A percentile compares a stretch with the other conserved stretches of the same genome.
These are phyloP conservation scores for Latrodectus geometricus DNA, from an alignment of 1,140 invertebrate genomes.

Conservation along the genomic window DNA sequence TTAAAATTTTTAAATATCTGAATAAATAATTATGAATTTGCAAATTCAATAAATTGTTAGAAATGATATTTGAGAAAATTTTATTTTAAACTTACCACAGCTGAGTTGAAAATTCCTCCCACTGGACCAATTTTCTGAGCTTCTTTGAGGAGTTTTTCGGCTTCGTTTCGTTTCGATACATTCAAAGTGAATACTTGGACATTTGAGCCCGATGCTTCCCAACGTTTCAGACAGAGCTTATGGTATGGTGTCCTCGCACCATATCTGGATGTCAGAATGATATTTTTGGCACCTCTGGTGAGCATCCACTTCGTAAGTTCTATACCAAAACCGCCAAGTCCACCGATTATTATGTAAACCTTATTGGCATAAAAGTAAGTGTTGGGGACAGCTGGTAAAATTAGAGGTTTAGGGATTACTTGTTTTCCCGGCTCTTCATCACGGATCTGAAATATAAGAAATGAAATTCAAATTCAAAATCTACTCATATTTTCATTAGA, in stretches of 20 bases:
- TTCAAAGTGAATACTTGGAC: conserved; percentile 80
- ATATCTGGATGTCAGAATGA: conserved; percentile 73
- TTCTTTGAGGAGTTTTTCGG: conserved; percentile 78
- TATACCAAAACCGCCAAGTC: conserved; percentile 74
- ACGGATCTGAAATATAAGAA: conserved; percentile 48
- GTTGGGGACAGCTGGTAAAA: conserved; percentile 67
- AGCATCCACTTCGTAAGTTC: conserved; percentile 74
- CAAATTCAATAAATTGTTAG: too few species aligned
- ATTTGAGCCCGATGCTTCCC: conserved; percentile 79
- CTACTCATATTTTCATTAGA: too few species aligned
- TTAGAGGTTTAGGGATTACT: conserved; percentile 65
- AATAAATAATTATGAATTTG: too few species aligned
- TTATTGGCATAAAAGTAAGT: conserved; percentile 68
- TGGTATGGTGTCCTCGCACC: conserved; percentile 73
- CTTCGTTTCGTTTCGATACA: conserved; percentile 76
- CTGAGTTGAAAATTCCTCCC: conserved; percentile 95
- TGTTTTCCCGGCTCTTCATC: conserved; percentile 66
- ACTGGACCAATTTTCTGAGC: conserved; percentile 80
- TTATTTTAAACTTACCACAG: conserved; percentile 75
- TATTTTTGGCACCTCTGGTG: conserved; percentile 70
- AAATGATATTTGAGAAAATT: neutral
- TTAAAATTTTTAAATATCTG: too few species aligned
- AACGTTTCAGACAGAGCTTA: conserved; percentile 66
- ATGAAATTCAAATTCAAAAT: too few species aligned
- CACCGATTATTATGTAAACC: conserved; percentile 72